A percentile compares a stretch with the other conserved stretches of the same genome.
These are phyloP conservation scores for Trilocha varians DNA, from an alignment of 2,888 invertebrate genomes.

Conservation along the genomic window DNA sequence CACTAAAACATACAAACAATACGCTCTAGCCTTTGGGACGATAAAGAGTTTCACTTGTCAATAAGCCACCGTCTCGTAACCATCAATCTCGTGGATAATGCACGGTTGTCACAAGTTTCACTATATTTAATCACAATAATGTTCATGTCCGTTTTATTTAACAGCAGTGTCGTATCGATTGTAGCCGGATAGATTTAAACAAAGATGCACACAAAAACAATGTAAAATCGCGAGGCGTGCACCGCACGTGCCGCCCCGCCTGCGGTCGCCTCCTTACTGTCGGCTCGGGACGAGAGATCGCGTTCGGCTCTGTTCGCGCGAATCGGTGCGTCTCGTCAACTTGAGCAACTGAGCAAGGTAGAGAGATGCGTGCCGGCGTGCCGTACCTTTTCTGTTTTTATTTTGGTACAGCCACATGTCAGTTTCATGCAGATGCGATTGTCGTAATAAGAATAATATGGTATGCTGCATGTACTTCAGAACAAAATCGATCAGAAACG, in stretches of 20 bases:
- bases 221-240: constrained; percentile 65
- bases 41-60: constrained; percentile 66
- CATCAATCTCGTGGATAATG: constrained; percentile 25
- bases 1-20: constrained; percentile 48
- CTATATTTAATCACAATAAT: constrained; percentile 25
- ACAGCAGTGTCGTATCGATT: constrained; percentile 56
- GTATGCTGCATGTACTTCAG: too few relatives aligned
- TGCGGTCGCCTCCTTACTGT: constrained; percentile 64
- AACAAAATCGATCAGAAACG: too few relatives aligned
- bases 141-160: constrained; percentile 44
- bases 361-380: constrained; percentile 30
- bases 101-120: constrained; percentile 37
- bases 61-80: constrained; percentile 45
- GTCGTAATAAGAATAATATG: too few relatives aligned
- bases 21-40: constrained; percentile 41
- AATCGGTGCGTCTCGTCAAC: constrained; percentile 26
- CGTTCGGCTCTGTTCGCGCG: constrained; percentile 53
- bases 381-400: constrained; percentile 23
- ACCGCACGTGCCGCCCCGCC: constrained; percentile 70
- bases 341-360: constrained; percentile 23
- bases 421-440: neutral
- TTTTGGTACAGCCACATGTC: constrained; percentile 31
- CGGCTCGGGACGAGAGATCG: constrained; percentile 42
- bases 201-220: constrained; percentile 62
- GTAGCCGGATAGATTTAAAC: constrained; percentile 51